These are phyloP conservation scores for Pangasius larnaudii DNA, from an alignment of 2,797 vertebrate genomes.

Conservation along the genomic window DNA sequence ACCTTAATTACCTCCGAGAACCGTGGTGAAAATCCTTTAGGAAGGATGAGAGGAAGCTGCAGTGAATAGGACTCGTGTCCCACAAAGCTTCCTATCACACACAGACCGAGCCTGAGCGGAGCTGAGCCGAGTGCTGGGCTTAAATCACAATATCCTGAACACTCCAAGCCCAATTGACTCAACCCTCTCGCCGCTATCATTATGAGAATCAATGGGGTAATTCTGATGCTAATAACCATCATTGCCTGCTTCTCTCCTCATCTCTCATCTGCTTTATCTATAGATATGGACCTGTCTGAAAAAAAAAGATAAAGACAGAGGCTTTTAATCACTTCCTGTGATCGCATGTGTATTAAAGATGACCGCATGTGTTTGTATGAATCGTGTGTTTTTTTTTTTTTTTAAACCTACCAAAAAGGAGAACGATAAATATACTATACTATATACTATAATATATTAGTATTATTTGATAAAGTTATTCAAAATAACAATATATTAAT, in stretches of 20 bases:
- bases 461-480: not conserved
- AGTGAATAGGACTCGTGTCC: constrained; percentile 1
- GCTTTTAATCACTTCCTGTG: too few species aligned
- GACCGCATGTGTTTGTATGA: not conserved
- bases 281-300: constrained; percentile 41
- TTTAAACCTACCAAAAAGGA: not conserved
- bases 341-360: not conserved
- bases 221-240: constrained; percentile 49
- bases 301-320: not conserved
- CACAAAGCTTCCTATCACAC: constrained; percentile 28
- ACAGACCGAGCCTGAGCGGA: not conserved
- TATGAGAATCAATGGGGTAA: constrained; percentile 45
- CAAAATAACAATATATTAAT: not conserved
- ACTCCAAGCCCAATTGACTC: constrained; percentile 32
- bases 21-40: constrained; percentile 8
- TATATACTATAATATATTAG: not conserved
- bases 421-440: not conserved
- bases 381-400: not conserved
- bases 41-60: constrained; percentile 5
- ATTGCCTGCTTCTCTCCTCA: constrained; percentile 44
- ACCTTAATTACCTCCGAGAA: constrained; percentile 49
- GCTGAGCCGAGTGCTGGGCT: constrained; percentile 2
- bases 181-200: constrained; percentile 38
- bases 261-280: constrained; percentile 49
- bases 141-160: constrained; percentile 30